These are phyloP conservation scores for Calidris pugnax DNA, from an alignment of 2,113 vertebrate species.

Conservation along the genomic window DNA sequence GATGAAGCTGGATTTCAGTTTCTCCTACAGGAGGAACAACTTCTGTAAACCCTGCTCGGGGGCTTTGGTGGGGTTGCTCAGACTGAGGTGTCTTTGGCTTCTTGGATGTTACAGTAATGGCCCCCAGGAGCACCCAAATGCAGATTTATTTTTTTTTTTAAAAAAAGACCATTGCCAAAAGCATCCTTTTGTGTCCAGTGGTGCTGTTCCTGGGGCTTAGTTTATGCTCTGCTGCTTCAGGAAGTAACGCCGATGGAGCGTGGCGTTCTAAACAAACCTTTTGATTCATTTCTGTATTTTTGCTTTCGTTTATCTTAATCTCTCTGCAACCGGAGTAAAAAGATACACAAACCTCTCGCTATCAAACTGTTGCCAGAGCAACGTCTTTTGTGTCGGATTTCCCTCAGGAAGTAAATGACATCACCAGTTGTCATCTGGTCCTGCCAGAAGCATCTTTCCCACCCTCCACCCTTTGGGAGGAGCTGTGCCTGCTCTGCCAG, in stretches of 20 bases:
- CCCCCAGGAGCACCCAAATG: not conserved
- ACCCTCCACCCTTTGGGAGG: not conserved
- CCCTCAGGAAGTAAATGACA: not conserved
- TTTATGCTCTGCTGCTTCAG: not conserved
- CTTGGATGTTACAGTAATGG: not conserved
- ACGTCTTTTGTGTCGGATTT: not conserved
- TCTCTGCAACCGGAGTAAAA: not conserved
- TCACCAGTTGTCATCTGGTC: not conserved
- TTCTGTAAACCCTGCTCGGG: not conserved
- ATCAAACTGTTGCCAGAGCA: rapidly evolving
- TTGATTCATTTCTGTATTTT: not conserved
- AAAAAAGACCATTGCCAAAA: not conserved
- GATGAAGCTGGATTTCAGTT: not conserved
- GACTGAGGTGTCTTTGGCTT: not conserved
- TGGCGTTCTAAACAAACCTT: not conserved
- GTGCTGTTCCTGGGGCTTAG: not conserved
- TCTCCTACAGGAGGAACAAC: not conserved
- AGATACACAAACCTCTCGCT: not conserved
- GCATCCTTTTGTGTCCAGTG: not conserved
- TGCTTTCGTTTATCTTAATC: not conserved
- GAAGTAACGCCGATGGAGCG: not conserved
- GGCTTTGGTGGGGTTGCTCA: not conserved
- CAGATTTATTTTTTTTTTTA: not conserved
- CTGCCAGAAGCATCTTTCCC: not conserved
- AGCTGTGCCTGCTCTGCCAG: not conserved